Base-by-base conservation (phyloP, 2,888 invertebrate genomes). In the Ectropis crepuscularia region DNA sequence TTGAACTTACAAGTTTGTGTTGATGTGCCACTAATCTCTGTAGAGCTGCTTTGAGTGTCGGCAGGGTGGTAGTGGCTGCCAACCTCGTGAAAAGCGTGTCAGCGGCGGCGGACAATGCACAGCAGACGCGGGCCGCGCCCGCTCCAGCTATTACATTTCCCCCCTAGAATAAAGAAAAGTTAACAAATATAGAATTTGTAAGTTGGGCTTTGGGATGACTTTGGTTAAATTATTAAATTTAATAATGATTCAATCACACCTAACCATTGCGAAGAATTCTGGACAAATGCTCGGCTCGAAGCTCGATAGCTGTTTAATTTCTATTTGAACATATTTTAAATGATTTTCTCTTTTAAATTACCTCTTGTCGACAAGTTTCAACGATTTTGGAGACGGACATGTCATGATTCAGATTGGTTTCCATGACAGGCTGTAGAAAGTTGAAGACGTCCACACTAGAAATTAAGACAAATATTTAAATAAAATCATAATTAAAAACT, bases 21-120 rank as follows among this genome's bases (percentile, higher is more conserved):
- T 98, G 98, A n/a, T 97, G 96, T 49, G 95, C 94, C 70, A 98
- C 97, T 0, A 99, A 93, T 64, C 97, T 96, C 37, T 95, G 94
- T 57, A 98, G 88, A 74, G 99, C 98, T 59, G 96, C 96, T 57
- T 96, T 95, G 42, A 99, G 90, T 0, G 98, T 96, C 7, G 96
- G 96, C 55, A 99, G 90, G 73, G 98, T 98, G 51, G 99, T 92
- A 68, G 98, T 96, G 59, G 97, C 94, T 0, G 98, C 97, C 0
- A 98, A 96, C 68, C 97, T 96, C 59, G 97, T 97, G 87, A 98
- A 99, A 58, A 99, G 87, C 74, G 98, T 96, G 81, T 99, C 99
- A 0, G 98, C 97, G 78, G 97, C 96, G 65, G 98, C 97, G 0
- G 98, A 96, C 8, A 99, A 88, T 0, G 97, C 96, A 86, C 98